Evolutionary conservation across 2,113 vertebrate species (phyloP).

Genomic region (Ciconia stormi): DNA sequence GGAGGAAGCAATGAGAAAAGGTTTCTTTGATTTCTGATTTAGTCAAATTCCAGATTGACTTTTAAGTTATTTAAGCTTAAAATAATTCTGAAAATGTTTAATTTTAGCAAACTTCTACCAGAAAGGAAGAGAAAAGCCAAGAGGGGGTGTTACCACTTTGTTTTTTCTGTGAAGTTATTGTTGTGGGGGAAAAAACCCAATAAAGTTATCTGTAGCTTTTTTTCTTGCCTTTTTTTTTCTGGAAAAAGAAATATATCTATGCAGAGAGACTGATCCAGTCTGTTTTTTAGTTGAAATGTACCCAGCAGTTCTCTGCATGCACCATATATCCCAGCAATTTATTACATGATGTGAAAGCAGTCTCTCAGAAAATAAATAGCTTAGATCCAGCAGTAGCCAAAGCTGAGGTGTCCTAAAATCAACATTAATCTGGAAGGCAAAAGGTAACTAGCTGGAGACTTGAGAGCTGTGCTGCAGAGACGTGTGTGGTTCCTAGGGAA

Average conservation of each 20-base stretch:
- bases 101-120: background rate
- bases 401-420: background rate
- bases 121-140: background rate
- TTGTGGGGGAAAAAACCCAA: background rate
- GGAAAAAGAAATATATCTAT: background rate
- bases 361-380: slow-evolving; percentile 25
- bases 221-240: background rate
- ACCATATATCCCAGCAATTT: slow-evolving; percentile 21
- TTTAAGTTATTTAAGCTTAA: background rate
- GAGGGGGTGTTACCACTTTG: background rate
- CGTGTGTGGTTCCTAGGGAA: background rate
- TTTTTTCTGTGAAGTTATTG: background rate
- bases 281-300: background rate
- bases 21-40: background rate
- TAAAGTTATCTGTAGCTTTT: background rate
- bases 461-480: background rate
- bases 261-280: background rate
- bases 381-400: background rate
- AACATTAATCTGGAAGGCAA: background rate
- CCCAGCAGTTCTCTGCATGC: background rate
- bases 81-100: background rate
- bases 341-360: slow-evolving; percentile 16
- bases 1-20: background rate
- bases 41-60: background rate
- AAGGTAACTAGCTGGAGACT: background rate